These are phyloP conservation scores for Alectura lathami DNA, from an alignment of 2,113 vertebrate genomes.

Conservation along the genomic window DNA sequence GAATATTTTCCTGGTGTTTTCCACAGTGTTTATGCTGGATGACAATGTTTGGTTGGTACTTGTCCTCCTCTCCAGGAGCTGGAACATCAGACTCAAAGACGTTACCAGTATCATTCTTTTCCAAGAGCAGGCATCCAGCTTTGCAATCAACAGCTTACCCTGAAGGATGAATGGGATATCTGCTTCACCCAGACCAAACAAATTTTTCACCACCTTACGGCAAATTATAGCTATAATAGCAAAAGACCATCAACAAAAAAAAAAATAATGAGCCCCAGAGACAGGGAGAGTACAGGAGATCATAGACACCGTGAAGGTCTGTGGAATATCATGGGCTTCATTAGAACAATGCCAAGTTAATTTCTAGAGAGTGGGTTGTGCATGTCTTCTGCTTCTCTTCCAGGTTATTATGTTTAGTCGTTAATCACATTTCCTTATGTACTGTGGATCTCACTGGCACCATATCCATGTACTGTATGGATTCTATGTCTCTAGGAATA, in stretches of 20 bases:
- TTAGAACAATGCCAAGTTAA: neutral
- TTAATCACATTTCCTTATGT: slow-evolving; percentile 1
- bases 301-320: neutral
- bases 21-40: neutral
- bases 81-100: neutral
- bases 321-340: neutral
- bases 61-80: neutral
- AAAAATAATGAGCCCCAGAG: fast-evolving
- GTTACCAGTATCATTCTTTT: neutral
- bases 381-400: neutral
- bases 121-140: neutral
- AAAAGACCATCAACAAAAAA: neutral
- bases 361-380: neutral
- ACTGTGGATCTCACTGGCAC: neutral
- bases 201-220: neutral
- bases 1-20: neutral
- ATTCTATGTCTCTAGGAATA: neutral
- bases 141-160: neutral
- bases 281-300: neutral
- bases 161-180: neutral
- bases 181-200: neutral
- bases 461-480: neutral
- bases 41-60: neutral
- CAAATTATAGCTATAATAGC: neutral
- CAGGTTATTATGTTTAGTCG: neutral